Base-by-base conservation (phyloP, 1,140 invertebrate species). In the Campodea augens region DNA sequence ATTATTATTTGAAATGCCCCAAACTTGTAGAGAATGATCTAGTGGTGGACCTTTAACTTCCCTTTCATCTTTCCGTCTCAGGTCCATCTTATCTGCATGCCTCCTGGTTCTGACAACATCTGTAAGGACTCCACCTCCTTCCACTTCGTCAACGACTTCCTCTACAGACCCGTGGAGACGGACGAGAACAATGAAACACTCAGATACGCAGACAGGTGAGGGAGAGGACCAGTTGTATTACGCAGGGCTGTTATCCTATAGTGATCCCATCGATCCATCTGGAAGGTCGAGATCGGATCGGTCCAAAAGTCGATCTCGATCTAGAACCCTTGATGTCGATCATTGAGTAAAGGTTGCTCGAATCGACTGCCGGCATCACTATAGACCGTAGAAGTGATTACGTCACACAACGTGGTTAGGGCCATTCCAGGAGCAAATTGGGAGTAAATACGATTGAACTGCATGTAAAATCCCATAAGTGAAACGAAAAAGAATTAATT, bases 1-100 rank as follows among this genome's bases (percentile, higher is more conserved):
- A n/a, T n/a, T n/a, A n/a, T 24, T 40, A 25, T 23, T 13, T 19
- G 10, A 39, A 21, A 20, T 38, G 4, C n/a, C 21, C 25, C 27
- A 44, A 18, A 4, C 40, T 41, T 39, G 21, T 36, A 44, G 38
- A 40, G 27, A 48, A 12, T 15, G 23, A 40, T 13, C 24, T 43
- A 22, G 12, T 32, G 21, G 19, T 44, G 1, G 25, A 4, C 19
- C 7, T 22, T 25, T 20, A 40, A 15, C 25, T 39, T 18, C 7
- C 7, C 41, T 23, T 27, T 48, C 44, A 41, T 50, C 47, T 38
- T 47, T 42, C 62, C n/a, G n/a, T n/a, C 57, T 21, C 54, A 81
- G 74, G 82, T 90, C 18, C 87, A 92, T 57, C 60, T 92, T 38
- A 91, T 91, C 56, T 92, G 88, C 58, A 89, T 91, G 78, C 86